Evolutionary conservation across 2,888 invertebrate genomes (phyloP), one percentile per base, ranked within the genome.

Genomic region (Caenorhabditis drosophilae): DNA sequence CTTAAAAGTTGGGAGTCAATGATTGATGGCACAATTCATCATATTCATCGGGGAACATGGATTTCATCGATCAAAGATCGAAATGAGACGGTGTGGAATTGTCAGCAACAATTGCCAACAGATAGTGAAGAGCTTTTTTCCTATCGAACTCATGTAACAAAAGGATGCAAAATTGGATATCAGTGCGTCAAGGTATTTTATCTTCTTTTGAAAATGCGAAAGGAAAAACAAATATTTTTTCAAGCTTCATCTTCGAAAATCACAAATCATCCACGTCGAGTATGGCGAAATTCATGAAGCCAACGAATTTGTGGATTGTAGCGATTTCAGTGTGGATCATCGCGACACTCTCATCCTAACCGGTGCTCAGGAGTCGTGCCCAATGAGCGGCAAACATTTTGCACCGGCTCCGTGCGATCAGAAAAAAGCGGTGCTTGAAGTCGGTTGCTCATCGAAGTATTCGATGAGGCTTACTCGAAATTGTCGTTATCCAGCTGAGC

Each of bases 111-210:
- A n/a, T 48, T 51, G 22, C 45, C 54, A 0, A 64, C 56, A 2
- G 68, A 68, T 2, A 36, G 35, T 9, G 15, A 47, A 4, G 56
- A 55, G 23, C 54, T 42, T 23, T 64, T 59, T 22, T 50, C 49
- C 2, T 58, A 47, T 20, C 36, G 68, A 23, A 61, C 60, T 12
- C 48, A 45, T 58, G 72, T 72, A 0, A 55, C 66, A 20, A 63
- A 72, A 49, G 72, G 72, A 3, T 72, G 72, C 53, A 55, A 62
- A 40, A 56, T 58, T 12, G 72, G 72, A 23, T 72, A 63, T 60
- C 72, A 72, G 34, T 72, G 72, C 46, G 36, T 72, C 11, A 54
- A 57, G 41, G 72, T 62, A 23, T 44, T 47, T 49, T 6, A 6
- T 12, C 20, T n/a, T 1, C 15, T n/a, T 38, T 47, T n/a, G 1